Conservation (phyloP, 30 jellyfish, hydroid and myxozoan genomes). For the Aurelia aurita region DNA sequence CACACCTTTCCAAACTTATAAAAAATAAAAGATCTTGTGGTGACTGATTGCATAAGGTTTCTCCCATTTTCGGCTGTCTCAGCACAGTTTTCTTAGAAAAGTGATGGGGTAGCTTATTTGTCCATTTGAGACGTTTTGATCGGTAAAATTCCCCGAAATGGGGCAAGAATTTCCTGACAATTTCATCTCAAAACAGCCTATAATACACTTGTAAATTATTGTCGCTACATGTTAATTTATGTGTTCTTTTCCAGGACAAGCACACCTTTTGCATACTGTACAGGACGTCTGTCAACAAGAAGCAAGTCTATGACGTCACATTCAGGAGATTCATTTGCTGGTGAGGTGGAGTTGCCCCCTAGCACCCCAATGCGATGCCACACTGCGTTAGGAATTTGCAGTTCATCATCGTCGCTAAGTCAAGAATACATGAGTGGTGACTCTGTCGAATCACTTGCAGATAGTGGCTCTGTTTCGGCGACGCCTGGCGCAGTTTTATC, state of each 20-base stretch:
- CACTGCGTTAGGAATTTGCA: constrained; percentile 89
- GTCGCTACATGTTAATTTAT: too few species aligned
- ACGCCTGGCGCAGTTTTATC: constrained; percentile 36
- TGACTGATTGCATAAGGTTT: too few species aligned
- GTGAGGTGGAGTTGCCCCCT: constrained; percentile 58
- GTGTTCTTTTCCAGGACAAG: constrained; percentile 25
- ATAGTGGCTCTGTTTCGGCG: constrained; percentile 45
- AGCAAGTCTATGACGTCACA: constrained; percentile 93
- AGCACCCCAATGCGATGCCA: constrained; percentile 89
- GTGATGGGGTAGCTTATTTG: too few species aligned
- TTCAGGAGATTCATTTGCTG: constrained; percentile 87
- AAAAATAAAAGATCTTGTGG: too few species aligned
- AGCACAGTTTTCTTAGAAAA: too few species aligned
- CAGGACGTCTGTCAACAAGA: constrained; percentile 86
- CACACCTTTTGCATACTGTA: constrained; percentile 63
- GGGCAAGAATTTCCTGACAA: too few species aligned
- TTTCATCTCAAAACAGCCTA: too few species aligned
- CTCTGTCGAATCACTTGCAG: constrained; percentile 51
- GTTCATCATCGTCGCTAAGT: constrained; percentile 78
- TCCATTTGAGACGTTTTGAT: too few species aligned
- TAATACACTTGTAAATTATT: too few species aligned
- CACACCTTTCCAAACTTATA: too few species aligned
- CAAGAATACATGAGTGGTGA: constrained; percentile 71
- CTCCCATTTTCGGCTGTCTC: too few species aligned
- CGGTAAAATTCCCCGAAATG: too few species aligned